Percentiles rank a stretch among this genome's conserved stretches.
Evolutionary conservation across 2,113 vertebrate genomes (phyloP).

Genomic region (Numida meleagris): DNA sequence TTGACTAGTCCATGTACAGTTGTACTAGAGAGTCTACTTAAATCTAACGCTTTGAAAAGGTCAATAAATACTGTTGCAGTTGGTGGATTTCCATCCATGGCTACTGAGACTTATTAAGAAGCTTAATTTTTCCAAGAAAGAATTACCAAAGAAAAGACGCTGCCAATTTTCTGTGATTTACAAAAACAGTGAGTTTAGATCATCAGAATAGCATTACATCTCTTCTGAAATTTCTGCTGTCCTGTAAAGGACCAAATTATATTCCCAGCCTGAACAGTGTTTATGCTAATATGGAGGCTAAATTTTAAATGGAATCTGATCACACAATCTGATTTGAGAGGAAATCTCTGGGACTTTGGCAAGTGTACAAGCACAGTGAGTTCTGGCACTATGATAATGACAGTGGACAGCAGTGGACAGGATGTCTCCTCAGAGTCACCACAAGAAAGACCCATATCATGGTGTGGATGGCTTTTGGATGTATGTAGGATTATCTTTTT

Average conservation of each 20-base stretch:
- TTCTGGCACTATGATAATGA: not conserved
- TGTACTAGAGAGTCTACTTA: constrained; percentile 54
- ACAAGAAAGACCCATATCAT: not conserved
- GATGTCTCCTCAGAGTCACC: not conserved
- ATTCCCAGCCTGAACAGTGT: not conserved
- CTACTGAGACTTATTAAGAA: constrained; percentile 57
- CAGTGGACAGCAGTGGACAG: not conserved
- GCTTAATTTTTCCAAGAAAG: constrained; percentile 65
- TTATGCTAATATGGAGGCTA: not conserved
- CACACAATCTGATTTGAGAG: not conserved
- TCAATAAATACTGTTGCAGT: constrained; percentile 49
- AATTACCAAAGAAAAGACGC: constrained; percentile 48
- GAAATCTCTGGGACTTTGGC: not conserved
- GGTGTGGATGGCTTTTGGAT: not conserved
- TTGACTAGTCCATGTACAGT: not conserved
- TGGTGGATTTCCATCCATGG: constrained; percentile 48
- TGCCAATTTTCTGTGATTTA: constrained; percentile 27
- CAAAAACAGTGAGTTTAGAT: constrained; percentile 29
- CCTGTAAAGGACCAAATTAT: not conserved
- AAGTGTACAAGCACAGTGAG: not conserved
- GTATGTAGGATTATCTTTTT: not conserved
- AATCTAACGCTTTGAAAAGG: constrained; percentile 46
- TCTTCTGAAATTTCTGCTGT: constrained; percentile 28
- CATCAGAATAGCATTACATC: constrained; percentile 28
- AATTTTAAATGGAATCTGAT: not conserved